Conservation (phyloP, 1,140 invertebrate species). For the Scaptomyza graminum region DNA sequence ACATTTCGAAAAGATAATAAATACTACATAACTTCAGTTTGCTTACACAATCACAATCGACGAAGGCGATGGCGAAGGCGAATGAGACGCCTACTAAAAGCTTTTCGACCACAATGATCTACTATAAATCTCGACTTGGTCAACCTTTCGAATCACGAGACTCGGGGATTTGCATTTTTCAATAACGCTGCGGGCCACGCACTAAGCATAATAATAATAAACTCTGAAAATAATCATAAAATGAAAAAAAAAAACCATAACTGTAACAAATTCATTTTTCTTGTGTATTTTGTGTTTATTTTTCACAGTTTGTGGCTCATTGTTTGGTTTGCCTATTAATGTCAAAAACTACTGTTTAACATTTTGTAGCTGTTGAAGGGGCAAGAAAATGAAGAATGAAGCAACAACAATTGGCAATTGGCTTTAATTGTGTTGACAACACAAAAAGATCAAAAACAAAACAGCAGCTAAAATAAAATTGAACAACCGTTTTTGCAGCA, state of each 20-base stretch:
- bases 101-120: conserved; percentile 3
- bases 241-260: conserved; percentile 25
- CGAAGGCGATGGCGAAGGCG: neutral
- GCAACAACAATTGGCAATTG: conserved; percentile 66
- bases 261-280: conserved; percentile 60
- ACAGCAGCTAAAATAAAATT: conserved; percentile 7
- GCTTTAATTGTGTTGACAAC: conserved; percentile 62
- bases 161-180: conserved; percentile 20
- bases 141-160: neutral
- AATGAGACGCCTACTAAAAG: conserved; percentile 19
- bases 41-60: conserved; percentile 11
- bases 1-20: conserved; percentile 6
- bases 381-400: neutral
- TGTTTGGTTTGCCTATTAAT: conserved; percentile 40
- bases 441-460: conserved; percentile 29
- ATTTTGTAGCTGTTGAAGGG: conserved; percentile 13
- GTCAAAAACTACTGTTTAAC: conserved; percentile 47
- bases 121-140: conserved; percentile 30
- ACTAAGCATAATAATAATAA: conserved; percentile 18
- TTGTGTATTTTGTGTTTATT: conserved; percentile 30
- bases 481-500: conserved; percentile 21
- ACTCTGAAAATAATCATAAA: neutral
- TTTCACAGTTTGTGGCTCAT: conserved; percentile 15
- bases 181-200: conserved; percentile 25
- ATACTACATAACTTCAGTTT: neutral